Percentiles rank a stretch among this genome's conserved stretches.
These are phyloP conservation scores for Eulemur macaco DNA, from an alignment of 2,113 vertebrate genomes.

Conservation along the genomic window DNA sequence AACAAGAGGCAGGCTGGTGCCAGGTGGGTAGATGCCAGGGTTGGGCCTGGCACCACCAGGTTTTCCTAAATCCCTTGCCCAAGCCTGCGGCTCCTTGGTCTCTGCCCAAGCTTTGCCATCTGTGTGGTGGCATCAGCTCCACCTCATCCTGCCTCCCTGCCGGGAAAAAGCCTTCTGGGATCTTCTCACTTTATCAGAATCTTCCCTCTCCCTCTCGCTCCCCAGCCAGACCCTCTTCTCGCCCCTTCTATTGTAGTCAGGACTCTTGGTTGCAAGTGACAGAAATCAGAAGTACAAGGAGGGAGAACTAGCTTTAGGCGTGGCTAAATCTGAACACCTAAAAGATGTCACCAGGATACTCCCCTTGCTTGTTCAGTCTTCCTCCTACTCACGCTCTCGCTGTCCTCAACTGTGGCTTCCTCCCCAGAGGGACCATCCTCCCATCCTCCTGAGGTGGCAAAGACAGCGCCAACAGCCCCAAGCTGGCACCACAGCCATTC, in stretches of 20 bases:
- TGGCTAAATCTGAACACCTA: not conserved
- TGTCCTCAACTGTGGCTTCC: not conserved
- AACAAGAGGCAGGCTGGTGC: not conserved
- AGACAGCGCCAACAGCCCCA: not conserved
- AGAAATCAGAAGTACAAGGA: not conserved
- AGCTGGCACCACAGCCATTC: not conserved
- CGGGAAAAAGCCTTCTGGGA: not conserved
- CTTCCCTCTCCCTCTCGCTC: not conserved
- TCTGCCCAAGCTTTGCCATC: conserved; percentile 64
- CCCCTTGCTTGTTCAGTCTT: not conserved
- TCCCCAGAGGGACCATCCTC: not conserved
- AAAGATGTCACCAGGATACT: not conserved
- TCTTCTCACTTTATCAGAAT: not conserved
- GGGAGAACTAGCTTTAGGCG: not conserved
- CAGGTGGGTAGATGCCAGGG: conserved; percentile 27
- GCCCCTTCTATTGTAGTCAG: not conserved
- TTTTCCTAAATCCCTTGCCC: not conserved
- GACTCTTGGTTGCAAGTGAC: not conserved
- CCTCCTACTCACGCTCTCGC: not conserved
- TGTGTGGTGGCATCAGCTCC: conserved; percentile 33
- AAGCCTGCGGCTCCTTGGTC: conserved; percentile 27
- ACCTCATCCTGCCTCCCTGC: not conserved
- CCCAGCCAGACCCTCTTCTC: not conserved
- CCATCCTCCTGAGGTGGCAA: not conserved
- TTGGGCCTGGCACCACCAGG: not conserved